phyloP scores from a whole-genome alignment of 1,140 invertebrate species.

The Drosophila micromelanica region DNA sequence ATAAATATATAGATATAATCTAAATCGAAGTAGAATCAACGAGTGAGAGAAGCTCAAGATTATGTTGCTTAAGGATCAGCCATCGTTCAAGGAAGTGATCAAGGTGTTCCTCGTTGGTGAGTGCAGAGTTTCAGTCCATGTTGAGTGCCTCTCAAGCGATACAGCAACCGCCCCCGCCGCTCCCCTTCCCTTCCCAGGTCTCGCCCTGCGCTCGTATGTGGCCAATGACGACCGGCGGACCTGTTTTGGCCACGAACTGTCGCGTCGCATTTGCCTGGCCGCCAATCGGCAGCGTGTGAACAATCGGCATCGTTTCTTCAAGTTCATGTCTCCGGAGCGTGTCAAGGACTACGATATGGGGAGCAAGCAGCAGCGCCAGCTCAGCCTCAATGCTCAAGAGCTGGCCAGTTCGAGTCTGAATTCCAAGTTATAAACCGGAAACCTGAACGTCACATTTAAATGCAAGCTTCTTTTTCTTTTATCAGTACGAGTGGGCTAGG shows the following conservation, averaged over 20 bases:
- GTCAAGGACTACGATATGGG: conserved; percentile 33
- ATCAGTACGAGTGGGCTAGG: not conserved
- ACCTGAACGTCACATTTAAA: not conserved
- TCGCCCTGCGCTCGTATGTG: conserved; percentile 43
- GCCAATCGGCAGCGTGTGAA: conserved; percentile 8
- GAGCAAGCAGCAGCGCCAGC: conserved; percentile 14
- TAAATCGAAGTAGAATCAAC: conserved; percentile 4
- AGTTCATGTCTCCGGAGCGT: conserved; percentile 31
- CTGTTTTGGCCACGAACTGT: conserved; percentile 41
- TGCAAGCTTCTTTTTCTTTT: not conserved
- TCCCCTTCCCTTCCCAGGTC: conserved; percentile 5
- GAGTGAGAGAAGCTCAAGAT: not conserved
- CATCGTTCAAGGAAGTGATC: conserved; percentile 37
- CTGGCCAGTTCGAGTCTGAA: conserved; percentile 9
- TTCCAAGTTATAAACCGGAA: conserved; percentile 7
- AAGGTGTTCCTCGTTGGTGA: conserved; percentile 52
- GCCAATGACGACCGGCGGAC: conserved; percentile 30
- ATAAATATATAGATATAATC: not conserved
- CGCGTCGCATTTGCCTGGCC: conserved; percentile 33
- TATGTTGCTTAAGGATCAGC: conserved; percentile 50
- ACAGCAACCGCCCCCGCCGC: too few species aligned
- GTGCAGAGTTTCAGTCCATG: not conserved
- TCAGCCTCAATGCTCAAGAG: not conserved
- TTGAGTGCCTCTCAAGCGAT: not conserved
- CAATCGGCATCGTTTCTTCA: conserved; percentile 12